Percentiles rank a stretch among this genome's conserved stretches.
Evolutionary conservation across 1,140 invertebrate genomes (phyloP).

Genomic region (Lucilia sericata): DNA sequence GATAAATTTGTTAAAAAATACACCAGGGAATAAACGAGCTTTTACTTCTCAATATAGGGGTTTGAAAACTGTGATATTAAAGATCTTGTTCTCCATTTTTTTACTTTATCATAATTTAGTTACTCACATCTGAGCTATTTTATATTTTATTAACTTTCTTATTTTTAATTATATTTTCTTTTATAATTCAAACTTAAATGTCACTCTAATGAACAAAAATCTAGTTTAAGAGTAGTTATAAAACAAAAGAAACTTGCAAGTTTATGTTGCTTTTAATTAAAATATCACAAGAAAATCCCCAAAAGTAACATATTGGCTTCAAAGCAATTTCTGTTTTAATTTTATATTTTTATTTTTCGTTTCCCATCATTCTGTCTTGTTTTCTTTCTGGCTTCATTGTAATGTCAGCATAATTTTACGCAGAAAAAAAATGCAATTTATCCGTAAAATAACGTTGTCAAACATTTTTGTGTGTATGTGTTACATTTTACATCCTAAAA

Average conservation of each 20-base stretch:
- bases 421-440: neutral
- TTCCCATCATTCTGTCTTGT: neutral
- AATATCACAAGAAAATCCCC: conserved; percentile 20
- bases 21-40: no score
- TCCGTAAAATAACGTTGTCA: neutral
- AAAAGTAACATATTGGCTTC: conserved; percentile 23
- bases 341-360: neutral
- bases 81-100: no score
- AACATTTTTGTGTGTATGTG: neutral
- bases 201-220: no score
- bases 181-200: no score
- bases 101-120: no score
- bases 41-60: no score
- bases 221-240: no score
- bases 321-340: neutral
- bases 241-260: neutral
- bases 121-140: no score
- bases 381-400: neutral
- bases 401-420: neutral
- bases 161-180: no score
- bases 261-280: conserved; percentile 24
- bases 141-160: no score
- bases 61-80: no score
- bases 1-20: no score
- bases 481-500: neutral